phyloP scores from a whole-genome alignment of 2,888 invertebrate species.

The Iselma pallidipennis region DNA sequence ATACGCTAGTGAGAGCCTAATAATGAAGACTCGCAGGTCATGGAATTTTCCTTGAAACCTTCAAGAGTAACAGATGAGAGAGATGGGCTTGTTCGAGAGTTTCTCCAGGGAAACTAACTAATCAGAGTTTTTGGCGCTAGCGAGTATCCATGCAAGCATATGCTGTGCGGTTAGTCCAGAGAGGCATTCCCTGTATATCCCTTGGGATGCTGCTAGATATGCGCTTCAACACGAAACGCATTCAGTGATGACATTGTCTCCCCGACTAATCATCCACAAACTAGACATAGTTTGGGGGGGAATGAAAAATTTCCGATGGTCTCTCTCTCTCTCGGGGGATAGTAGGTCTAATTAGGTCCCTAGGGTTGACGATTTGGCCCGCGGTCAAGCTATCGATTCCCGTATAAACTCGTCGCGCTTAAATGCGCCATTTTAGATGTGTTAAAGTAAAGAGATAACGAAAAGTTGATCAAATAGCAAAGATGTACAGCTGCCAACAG shows the following conservation, averaged over 20 bases:
- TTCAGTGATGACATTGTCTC: conserved; percentile 51
- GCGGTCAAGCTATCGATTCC: conserved; percentile 22
- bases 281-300: not conserved
- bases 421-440: conserved; percentile 30
- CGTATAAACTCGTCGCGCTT: conserved; percentile 8
- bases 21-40: conserved; percentile 21
- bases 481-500: conserved; percentile 49
- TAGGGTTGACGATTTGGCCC: conserved; percentile 8
- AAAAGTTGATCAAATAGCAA: conserved; percentile 45
- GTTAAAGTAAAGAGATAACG: conserved; percentile 37
- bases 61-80: not conserved
- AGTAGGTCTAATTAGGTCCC: conserved; percentile 15
- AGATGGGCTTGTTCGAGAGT: conserved; percentile 30
- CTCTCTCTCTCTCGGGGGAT: conserved; percentile 20
- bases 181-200: conserved; percentile 37
- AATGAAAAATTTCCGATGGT: conserved; percentile 6
- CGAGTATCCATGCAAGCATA: conserved; percentile 30
- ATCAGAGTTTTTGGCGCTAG: conserved; percentile 49
- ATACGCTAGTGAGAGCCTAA: conserved; percentile 28
- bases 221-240: conserved; percentile 63
- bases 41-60: not conserved
- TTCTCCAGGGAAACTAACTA: conserved; percentile 44
- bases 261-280: conserved; percentile 9
- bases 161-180: conserved; percentile 38
- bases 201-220: conserved; percentile 37